A percentile compares a stretch with the other conserved stretches of the same genome.
These are phyloP conservation scores for Eupeodes luniger DNA, from an alignment of 2,888 invertebrate genomes.

Conservation along the genomic window DNA sequence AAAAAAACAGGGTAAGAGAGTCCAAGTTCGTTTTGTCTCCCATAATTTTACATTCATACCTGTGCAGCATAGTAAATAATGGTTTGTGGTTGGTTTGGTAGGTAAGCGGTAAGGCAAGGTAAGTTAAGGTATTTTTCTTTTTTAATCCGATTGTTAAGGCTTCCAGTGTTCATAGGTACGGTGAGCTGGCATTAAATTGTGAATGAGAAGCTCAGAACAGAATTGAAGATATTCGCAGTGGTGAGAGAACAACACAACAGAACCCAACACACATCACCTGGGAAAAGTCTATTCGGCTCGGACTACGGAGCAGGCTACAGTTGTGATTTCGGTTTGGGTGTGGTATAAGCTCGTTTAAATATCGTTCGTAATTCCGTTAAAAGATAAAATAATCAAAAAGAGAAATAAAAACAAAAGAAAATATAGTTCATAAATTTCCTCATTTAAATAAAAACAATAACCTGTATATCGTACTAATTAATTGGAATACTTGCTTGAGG, in stretches of 20 bases:
- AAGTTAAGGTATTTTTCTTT: slow-evolving; percentile 40
- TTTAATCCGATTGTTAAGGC: slow-evolving; percentile 75
- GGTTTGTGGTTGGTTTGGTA: slow-evolving; percentile 21
- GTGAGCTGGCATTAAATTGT: slow-evolving; percentile 75
- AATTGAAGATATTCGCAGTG: slow-evolving; percentile 65
- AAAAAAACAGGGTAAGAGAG: slow-evolving; percentile 53
- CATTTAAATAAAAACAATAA: slow-evolving; percentile 14
- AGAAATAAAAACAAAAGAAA: not conserved
- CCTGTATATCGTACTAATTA: not conserved
- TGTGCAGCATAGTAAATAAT: slow-evolving; percentile 66
- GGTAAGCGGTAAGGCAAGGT: too few relatives aligned
- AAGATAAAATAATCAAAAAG: not conserved
- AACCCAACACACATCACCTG: slow-evolving; percentile 38
- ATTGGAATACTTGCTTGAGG: not conserved
- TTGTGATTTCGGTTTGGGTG: slow-evolving; percentile 75
- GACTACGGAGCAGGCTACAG: slow-evolving; percentile 28
- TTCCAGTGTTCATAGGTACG: slow-evolving; percentile 65
- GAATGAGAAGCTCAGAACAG: slow-evolving; percentile 74
- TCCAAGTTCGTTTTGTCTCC: slow-evolving; percentile 58
- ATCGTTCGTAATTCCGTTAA: slow-evolving; percentile 16
- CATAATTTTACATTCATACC: slow-evolving; percentile 68
- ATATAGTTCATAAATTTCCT: slow-evolving; percentile 26
- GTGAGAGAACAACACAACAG: slow-evolving; percentile 56
- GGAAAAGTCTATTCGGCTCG: slow-evolving; percentile 44
- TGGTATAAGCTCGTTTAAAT: slow-evolving; percentile 52